Evolutionary conservation across 1,140 invertebrate genomes (phyloP).

Genomic region (Cydia pomonella): DNA sequence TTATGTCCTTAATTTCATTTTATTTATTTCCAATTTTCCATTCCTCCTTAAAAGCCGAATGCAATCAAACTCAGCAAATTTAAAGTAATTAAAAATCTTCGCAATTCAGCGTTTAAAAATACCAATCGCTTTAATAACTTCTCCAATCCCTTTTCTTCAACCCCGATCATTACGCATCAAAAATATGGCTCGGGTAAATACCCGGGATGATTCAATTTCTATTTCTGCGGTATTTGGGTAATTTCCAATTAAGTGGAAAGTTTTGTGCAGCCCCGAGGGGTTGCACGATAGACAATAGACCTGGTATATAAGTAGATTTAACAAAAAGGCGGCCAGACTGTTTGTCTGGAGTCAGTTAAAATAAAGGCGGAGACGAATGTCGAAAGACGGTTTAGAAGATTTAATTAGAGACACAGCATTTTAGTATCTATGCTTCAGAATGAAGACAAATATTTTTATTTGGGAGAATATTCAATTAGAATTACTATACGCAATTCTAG

Average conservation of each 20-base stretch:
- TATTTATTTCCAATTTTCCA: not conserved
- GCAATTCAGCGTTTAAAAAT: not conserved
- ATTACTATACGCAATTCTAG: too few relatives aligned
- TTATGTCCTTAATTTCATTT: too few relatives aligned
- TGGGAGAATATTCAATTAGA: too few relatives aligned
- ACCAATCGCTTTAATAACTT: not conserved
- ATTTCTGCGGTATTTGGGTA: constrained; percentile 22
- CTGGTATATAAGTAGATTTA: not conserved
- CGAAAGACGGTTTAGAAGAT: not conserved
- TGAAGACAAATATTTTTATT: too few relatives aligned
- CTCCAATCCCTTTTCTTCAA: not conserved
- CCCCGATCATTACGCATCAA: constrained; percentile 13
- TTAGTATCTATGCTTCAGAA: not conserved
- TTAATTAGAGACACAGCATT: not conserved
- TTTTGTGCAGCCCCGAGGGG: not conserved
- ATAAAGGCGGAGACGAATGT: not conserved
- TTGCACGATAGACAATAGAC: constrained; percentile 8
- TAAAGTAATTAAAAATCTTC: constrained; percentile 10
- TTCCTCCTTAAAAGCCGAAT: not conserved
- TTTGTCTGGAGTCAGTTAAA: constrained; percentile 13
- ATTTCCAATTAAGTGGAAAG: constrained; percentile 34
- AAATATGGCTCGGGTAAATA: constrained; percentile 9
- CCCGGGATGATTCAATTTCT: constrained; percentile 24
- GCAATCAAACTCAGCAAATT: not conserved
- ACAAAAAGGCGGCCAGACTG: not conserved